phyloP scores from a whole-genome alignment of 2,113 vertebrate genomes.

The Oxygymnocypris stewartii region DNA sequence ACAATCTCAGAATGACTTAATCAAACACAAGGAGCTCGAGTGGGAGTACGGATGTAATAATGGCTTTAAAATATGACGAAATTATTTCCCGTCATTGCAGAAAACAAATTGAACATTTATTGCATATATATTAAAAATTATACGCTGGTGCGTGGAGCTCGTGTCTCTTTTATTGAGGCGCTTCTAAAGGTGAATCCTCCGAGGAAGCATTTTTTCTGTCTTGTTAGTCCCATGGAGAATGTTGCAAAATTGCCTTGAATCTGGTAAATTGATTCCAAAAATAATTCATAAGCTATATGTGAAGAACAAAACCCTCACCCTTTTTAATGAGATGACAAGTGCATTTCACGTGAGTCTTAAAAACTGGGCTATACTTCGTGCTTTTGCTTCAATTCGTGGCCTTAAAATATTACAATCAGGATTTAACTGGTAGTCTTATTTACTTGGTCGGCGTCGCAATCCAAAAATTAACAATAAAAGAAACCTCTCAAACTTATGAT shows the following conservation, averaged over 20 bases:
- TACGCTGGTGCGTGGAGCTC: conserved; percentile 89
- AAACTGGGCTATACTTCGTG: not conserved
- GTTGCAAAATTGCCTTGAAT: conserved; percentile 83
- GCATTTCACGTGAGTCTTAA: not conserved
- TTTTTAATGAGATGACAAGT: conserved; percentile 40
- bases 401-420: not conserved
- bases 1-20: conserved; percentile 96
- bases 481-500: conserved; percentile 85
- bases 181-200: conserved; percentile 94
- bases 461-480: not conserved
- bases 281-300: conserved; percentile 78
- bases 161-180: conserved; percentile 93
- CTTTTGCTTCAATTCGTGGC: not conserved
- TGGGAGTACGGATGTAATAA: conserved; percentile 89
- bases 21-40: conserved; percentile 89
- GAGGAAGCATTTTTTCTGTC: conserved; percentile 80
- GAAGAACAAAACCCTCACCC: conserved; percentile 65
- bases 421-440: not conserved
- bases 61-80: conserved; percentile 96
- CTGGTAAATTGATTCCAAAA: conserved; percentile 84
- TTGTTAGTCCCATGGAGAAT: conserved; percentile 84
- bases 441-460: not conserved
- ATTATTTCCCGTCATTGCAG: conserved; percentile 99
- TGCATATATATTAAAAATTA: conserved; percentile 99
- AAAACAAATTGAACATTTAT: conserved; percentile 99